Percentiles rank a stretch among this genome's conserved stretches.
Evolutionary conservation across 2,888 invertebrate genomes (phyloP).

Genomic region (Prionchulus punctatus): DNA sequence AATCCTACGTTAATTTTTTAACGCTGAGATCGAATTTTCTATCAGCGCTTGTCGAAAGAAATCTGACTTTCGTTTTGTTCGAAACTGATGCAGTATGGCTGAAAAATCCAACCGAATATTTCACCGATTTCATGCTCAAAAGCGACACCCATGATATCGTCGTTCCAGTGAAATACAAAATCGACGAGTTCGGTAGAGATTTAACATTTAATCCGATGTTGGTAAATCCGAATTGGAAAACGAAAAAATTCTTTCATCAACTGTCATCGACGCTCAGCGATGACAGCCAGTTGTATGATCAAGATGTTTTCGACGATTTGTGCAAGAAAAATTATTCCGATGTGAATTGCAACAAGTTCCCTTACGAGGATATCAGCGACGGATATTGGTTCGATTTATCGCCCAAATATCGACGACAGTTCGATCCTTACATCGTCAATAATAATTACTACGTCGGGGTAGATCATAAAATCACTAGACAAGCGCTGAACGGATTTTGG

Average conservation of each 20-base stretch:
- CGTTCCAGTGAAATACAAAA: conserved; percentile 19
- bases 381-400: conserved; percentile 26
- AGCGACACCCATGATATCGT: conserved; percentile 16
- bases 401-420: conserved; percentile 14
- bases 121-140: conserved; percentile 11
- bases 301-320: conserved; percentile 24
- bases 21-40: conserved; percentile 19
- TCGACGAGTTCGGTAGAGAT: conserved; percentile 14
- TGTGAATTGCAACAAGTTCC: conserved; percentile 22
- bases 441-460: conserved; percentile 27
- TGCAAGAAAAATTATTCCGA: conserved; percentile 20
- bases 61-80: conserved; percentile 21
- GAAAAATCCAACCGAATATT: conserved; percentile 18
- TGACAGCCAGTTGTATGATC: conserved; percentile 1
- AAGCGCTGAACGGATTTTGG: conserved; percentile 24
- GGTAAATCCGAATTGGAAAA: conserved; percentile 18
- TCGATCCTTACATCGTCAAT: conserved; percentile 22
- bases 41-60: conserved; percentile 6
- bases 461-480: conserved; percentile 22
- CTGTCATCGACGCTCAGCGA: background rate
- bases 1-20: conserved; percentile 21
- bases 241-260: background rate
- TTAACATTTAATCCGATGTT: conserved; percentile 25
- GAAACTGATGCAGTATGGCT: conserved; percentile 27
- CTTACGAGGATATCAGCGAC: conserved; percentile 23